Conservation (phyloP, 2,797 vertebrate genomes). For the Tangara arthus region DNA sequence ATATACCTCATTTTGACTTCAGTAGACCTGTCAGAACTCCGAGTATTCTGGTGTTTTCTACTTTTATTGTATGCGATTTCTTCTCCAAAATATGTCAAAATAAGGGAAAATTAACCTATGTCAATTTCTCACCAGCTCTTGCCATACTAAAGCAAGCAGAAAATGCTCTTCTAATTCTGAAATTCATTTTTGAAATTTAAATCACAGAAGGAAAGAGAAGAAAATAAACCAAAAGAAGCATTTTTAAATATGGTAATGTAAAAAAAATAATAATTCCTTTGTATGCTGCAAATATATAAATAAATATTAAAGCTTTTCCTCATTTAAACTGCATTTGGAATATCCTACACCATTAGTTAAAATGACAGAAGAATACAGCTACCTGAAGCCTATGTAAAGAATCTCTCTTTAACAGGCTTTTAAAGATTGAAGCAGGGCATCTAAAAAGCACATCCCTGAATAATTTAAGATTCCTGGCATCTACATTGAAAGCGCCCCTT, state of each 20-base stretch:
- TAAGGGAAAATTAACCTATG: background rate
- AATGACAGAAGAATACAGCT: conserved; percentile 56
- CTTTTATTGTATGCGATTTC: background rate
- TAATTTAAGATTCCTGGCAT: conserved; percentile 64
- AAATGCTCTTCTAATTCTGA: background rate
- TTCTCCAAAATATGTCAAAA: background rate
- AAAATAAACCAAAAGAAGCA: background rate
- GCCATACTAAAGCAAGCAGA: background rate
- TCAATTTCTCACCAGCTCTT: background rate
- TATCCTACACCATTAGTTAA: conserved; percentile 49
- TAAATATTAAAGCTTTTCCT: conserved; percentile 51
- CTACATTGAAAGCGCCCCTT: conserved; percentile 17
- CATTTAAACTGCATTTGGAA: conserved; percentile 45
- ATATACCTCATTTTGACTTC: background rate
- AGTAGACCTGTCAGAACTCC: background rate
- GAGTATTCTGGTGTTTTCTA: background rate
- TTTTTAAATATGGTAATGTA: background rate
- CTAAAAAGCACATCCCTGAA: conserved; percentile 68
- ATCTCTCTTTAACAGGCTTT: conserved; percentile 65
- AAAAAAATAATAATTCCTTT: background rate
- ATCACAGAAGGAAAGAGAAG: background rate
- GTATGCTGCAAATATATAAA: background rate
- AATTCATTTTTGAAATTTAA: conserved; percentile 4
- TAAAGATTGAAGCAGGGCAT: conserved; percentile 60
- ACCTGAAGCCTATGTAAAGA: conserved; percentile 64